These are phyloP conservation scores for Fulmarus glacialis DNA, from an alignment of 2,113 vertebrate genomes.

Conservation along the genomic window DNA sequence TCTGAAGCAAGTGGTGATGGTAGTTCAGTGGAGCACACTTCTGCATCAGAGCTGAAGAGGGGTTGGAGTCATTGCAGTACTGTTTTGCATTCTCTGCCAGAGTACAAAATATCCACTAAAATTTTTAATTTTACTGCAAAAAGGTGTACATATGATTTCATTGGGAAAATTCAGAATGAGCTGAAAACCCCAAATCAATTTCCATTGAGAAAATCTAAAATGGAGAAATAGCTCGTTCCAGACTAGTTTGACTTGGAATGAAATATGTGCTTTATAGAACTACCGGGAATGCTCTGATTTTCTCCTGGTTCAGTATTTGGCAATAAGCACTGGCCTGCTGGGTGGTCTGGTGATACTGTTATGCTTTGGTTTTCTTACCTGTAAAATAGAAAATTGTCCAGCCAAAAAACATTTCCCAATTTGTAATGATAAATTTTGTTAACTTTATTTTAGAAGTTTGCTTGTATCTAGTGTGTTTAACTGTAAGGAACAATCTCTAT, in stretches of 20 bases:
- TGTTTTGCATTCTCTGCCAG: not conserved
- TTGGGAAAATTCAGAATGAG: not conserved
- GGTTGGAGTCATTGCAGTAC: not conserved
- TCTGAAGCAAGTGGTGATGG: not conserved
- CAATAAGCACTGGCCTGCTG: not conserved
- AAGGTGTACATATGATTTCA: rapidly evolving
- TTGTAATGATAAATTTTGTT: not conserved
- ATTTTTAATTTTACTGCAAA: not conserved
- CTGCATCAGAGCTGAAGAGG: not conserved
- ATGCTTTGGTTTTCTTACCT: not conserved
- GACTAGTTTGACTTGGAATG: not conserved
- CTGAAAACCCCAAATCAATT: not conserved
- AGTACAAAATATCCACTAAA: not conserved
- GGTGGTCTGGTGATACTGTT: not conserved
- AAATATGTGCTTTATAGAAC: not conserved
- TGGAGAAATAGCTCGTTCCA: not conserved
- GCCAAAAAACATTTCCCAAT: not conserved
- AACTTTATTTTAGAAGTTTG: not conserved
- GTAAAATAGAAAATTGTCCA: not conserved
- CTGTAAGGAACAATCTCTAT: not conserved
- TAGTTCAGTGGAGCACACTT: not conserved
- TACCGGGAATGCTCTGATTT: not conserved
- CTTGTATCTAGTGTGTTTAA: not conserved
- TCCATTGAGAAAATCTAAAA: not conserved
- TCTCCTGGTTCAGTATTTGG: not conserved